Conservation (phyloP, 2,113 vertebrate species). For the Gymnocephalus cernua region DNA sequence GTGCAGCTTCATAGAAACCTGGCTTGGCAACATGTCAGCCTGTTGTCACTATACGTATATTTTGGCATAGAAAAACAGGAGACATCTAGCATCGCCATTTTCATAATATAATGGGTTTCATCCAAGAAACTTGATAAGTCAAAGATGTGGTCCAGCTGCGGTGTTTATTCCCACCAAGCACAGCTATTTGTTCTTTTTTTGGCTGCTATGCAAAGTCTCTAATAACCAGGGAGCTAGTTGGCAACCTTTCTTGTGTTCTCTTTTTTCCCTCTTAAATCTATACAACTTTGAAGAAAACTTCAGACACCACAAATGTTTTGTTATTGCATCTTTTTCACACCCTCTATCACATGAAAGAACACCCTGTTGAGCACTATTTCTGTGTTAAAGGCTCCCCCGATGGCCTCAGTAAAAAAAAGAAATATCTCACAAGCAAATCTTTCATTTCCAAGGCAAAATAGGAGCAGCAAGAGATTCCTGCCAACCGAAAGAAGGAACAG, state of each 20-base stretch:
- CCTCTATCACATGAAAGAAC: constrained; percentile 52
- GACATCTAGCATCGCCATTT: constrained; percentile 33
- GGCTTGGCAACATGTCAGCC: constrained; percentile 35
- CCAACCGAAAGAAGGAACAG: constrained; percentile 52
- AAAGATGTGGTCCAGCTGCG: constrained; percentile 49
- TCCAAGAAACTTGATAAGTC: constrained; percentile 50
- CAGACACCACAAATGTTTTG: constrained; percentile 53
- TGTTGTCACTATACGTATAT: constrained; percentile 4
- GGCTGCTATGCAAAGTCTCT: constrained; percentile 31
- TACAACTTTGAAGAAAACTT: constrained; percentile 52
- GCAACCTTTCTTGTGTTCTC: constrained; percentile 13
- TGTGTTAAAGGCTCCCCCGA: constrained; percentile 49
- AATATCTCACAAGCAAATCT: constrained; percentile 54
- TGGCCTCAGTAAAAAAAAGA: constrained; percentile 48
- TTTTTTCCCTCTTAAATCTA: background rate
- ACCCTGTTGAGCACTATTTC: constrained; percentile 41
- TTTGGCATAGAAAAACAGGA: constrained; percentile 34
- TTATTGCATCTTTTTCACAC: constrained; percentile 55
- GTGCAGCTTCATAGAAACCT: constrained; percentile 44
- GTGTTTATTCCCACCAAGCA: constrained; percentile 52
- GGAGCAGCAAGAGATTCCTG: constrained; percentile 49
- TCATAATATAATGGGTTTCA: constrained; percentile 25
- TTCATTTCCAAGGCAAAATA: constrained; percentile 64
- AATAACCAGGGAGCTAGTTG: constrained; percentile 44
- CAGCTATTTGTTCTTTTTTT: constrained; percentile 44